Base-by-base conservation (phyloP, 2,113 vertebrate species). In the Peromyscus leucopus region DNA sequence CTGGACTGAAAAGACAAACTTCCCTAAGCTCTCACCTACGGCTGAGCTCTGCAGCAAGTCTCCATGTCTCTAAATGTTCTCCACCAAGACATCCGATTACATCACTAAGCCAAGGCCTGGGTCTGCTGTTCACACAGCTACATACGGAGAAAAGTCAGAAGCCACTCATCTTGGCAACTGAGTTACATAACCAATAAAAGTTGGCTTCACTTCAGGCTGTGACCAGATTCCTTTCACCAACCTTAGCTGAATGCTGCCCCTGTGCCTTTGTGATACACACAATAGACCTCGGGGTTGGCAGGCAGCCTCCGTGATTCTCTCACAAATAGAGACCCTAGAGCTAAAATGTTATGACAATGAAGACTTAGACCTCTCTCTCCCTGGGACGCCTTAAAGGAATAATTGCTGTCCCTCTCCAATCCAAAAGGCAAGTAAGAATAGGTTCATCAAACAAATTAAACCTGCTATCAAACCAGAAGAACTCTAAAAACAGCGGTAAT, bases 401-500 rank as follows among this genome's bases (percentile, higher is more conserved):
- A 59, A 92, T 1, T 5, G 33, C 42, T 87, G 85, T 75, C 55
- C 8, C 28, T 95, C 63, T 16, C 24, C 2, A 94, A 94, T 93
- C 75, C 65, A 91, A 96, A 97, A 69, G 69, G 4, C 63, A 28
- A 82, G 82, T 26, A 92, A 74, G 55, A 94, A 91, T 42, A 59
- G 31, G 84, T 31, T 15, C 15, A 28, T 93, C 91, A 75, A 33
- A 39, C 57, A 92, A 91, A 97, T 97, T 93, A 93, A 96, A 97
- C 96, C 55, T 78, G 61, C 63, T 57, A 7, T n/a, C 59, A 83
- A 96, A 96, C 15, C 74, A 92, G 92, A 55, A 89, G 51, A 96
- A 85, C 87, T 90, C n/a, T 51, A 95, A 91, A 63, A 97, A 94
- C 48, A 97, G 92, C 80, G 84, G 57, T 67, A 93, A 93, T 51